These are phyloP conservation scores for Ectropis crepuscularia DNA, from an alignment of 2,888 invertebrate species.

Conservation along the genomic window DNA sequence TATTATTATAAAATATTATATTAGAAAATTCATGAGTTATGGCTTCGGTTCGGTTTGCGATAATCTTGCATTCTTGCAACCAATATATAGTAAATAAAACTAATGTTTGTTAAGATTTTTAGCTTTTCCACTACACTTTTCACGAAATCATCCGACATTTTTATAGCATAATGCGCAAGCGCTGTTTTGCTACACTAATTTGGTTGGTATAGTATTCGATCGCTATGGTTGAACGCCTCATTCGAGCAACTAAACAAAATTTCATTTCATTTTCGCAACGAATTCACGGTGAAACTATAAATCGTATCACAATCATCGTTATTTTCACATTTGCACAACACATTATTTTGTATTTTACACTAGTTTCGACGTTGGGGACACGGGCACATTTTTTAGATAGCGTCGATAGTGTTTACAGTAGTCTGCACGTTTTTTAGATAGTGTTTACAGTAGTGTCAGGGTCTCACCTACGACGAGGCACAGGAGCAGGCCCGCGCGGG, in stretches of 20 bases:
- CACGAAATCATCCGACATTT: no score
- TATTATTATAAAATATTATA: no score
- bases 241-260: background rate
- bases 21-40: no score
- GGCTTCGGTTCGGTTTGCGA: no score
- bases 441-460: background rate
- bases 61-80: no score
- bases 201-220: background rate
- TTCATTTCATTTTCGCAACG: constrained; percentile 3
- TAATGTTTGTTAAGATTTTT: no score
- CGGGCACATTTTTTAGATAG: no score
- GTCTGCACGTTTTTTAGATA: background rate
- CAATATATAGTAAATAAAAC: no score
- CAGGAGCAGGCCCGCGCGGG: constrained; percentile 53
- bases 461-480: constrained; percentile 65
- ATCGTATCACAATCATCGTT: constrained; percentile 1
- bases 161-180: background rate
- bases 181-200: background rate
- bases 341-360: background rate
- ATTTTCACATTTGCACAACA: background rate
- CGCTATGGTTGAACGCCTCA: background rate
- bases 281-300: constrained; percentile 2
- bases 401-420: background rate
- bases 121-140: no score
- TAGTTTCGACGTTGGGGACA: background rate